Evolutionary conservation across 2,888 invertebrate genomes (phyloP).

Genomic region (Psococerastis gibbosa): DNA sequence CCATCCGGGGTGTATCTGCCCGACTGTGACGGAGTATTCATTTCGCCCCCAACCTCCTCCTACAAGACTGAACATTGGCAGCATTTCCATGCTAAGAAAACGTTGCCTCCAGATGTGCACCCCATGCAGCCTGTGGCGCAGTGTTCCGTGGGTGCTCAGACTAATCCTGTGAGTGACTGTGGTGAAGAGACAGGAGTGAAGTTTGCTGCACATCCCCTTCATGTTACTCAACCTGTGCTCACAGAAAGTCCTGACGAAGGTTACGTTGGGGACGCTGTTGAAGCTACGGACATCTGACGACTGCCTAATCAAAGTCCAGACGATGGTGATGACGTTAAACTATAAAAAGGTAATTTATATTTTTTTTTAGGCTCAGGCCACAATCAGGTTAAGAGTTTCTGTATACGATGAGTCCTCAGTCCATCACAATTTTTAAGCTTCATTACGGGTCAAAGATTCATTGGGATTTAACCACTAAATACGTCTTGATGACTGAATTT

Average conservation of each 20-base stretch:
- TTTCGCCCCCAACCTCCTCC: constrained; percentile 49
- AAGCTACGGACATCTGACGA: constrained; percentile 51
- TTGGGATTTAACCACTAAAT: too few species aligned
- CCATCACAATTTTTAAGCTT: too few species aligned
- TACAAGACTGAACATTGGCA: constrained; percentile 33
- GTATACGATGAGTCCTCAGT: too few species aligned
- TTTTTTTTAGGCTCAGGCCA: too few species aligned
- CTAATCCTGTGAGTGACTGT: constrained; percentile 22
- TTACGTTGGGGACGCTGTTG: constrained; percentile 56
- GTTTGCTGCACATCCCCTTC: constrained; percentile 29
- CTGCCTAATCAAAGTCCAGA: constrained; percentile 21
- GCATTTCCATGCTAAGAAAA: constrained; percentile 5
- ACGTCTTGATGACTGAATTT: too few species aligned
- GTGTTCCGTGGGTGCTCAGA: constrained; percentile 14
- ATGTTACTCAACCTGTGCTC: constrained; percentile 22
- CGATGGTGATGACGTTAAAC: constrained; percentile 4
- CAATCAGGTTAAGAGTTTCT: too few species aligned
- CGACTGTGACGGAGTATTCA: constrained; percentile 34
- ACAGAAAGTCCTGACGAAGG: constrained; percentile 77
- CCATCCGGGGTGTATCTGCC: constrained; percentile 22
- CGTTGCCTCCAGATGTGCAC: constrained; percentile 2
- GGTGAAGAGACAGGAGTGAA: constrained; percentile 26
- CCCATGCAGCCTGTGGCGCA: not conserved
- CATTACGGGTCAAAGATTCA: too few species aligned
- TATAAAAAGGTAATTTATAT: too few species aligned